A percentile compares a stretch with the other conserved stretches of the same genome.
Evolutionary conservation across 2,797 vertebrate genomes (phyloP).

Genomic region (Telmatherina bonti): DNA sequence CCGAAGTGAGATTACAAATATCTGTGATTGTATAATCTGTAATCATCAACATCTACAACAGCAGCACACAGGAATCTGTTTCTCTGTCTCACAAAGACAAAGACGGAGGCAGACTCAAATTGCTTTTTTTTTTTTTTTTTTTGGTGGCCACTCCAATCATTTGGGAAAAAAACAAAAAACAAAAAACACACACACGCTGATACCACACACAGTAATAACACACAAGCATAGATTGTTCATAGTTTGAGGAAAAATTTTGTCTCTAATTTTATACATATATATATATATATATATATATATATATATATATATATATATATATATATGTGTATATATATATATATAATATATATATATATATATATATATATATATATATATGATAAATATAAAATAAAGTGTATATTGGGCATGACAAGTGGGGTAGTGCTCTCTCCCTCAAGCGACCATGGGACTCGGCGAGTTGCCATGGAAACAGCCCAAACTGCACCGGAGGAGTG

Average conservation of each 20-base stretch:
- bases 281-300: constrained; percentile 18
- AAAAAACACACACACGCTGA: constrained; percentile 15
- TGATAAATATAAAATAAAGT: no score
- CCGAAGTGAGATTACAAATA: not conserved
- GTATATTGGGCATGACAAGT: constrained; percentile 57
- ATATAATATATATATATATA: not conserved
- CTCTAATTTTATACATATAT: constrained; percentile 49
- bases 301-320: no score
- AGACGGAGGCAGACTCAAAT: constrained; percentile 47
- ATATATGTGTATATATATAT: no score
- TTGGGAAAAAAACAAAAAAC: constrained; percentile 33
- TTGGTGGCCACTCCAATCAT: constrained; percentile 55
- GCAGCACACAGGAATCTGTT: not conserved
- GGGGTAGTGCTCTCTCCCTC: constrained; percentile 63
- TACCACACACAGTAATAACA: constrained; percentile 4
- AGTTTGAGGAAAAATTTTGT: no score
- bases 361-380: no score
- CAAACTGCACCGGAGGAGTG: constrained; percentile 71
- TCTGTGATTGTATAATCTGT: constrained; percentile 28
- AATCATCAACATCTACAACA: constrained; percentile 10
- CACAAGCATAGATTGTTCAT: constrained; percentile 28
- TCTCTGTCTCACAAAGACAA: constrained; percentile 52
- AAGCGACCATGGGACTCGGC: constrained; percentile 74
- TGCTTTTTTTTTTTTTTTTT: constrained; percentile 16
- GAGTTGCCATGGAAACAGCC: constrained; percentile 76